phyloP scores from a whole-genome alignment of 2,888 invertebrate genomes.

The Cryptophagus acutangulus region DNA sequence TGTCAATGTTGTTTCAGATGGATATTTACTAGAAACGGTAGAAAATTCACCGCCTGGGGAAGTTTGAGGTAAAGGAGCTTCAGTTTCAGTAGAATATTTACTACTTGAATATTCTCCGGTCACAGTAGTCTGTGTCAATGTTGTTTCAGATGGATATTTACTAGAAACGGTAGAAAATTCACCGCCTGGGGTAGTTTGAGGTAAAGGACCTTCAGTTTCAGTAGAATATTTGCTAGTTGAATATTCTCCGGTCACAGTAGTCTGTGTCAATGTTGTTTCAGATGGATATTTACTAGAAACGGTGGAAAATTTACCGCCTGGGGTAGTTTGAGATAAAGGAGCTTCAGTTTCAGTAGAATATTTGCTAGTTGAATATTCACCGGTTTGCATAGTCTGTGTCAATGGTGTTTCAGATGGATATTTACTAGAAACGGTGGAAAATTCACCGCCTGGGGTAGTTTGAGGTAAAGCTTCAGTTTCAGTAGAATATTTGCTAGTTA shows the following conservation, averaged over 20 bases:
- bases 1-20: too few relatives aligned
- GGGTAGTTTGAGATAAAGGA: conserved; percentile 2
- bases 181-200: neutral
- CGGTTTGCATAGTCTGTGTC: too few relatives aligned
- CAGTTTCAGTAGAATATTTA: too few relatives aligned
- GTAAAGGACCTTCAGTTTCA: conserved; percentile 6
- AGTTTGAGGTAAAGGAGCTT: too few relatives aligned
- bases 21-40: too few relatives aligned
- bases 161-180: neutral
- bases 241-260: neutral
- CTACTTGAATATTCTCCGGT: neutral
- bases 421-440: too few relatives aligned
- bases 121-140: neutral
- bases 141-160: neutral
- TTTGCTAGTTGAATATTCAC: conserved; percentile 5
- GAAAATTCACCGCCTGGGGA: too few relatives aligned
- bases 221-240: conserved; percentile 7
- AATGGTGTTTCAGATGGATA: too few relatives aligned
- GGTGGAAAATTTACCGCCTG: conserved; percentile 5
- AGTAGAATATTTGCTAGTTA: too few relatives aligned
- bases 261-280: conserved; percentile 6
- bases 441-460: too few relatives aligned
- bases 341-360: conserved; percentile 11
- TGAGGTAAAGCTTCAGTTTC: too few relatives aligned
- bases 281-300: conserved; percentile 3